These are phyloP conservation scores for Hirudo medicinalis DNA, from an alignment of 1,140 invertebrate genomes.

Conservation along the genomic window DNA sequence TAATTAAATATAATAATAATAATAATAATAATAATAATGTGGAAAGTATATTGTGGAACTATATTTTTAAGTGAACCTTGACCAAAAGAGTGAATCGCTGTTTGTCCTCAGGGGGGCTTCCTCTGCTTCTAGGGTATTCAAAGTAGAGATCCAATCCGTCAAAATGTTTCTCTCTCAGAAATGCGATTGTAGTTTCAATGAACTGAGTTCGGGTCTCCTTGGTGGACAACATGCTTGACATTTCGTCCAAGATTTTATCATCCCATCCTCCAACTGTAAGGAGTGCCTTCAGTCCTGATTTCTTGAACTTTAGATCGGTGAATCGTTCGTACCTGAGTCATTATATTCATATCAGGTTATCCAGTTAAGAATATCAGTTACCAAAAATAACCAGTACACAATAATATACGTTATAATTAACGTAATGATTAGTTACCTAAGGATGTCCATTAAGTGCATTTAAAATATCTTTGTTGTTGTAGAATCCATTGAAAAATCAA, in stretches of 20 bases:
- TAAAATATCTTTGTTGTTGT: too few species aligned
- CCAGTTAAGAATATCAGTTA: too few species aligned
- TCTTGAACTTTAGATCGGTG: constrained; percentile 77
- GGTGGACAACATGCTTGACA: constrained; percentile 30
- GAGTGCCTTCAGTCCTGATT: constrained; percentile 78
- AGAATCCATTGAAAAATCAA: too few species aligned
- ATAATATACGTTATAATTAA: too few species aligned
- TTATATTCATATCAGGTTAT: too few species aligned
- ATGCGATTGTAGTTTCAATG: constrained; percentile 53
- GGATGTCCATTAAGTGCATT: too few species aligned
- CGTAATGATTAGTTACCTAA: too few species aligned
- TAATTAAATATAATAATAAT: too few species aligned
- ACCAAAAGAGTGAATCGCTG: constrained; percentile 67
- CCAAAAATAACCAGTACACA: too few species aligned
- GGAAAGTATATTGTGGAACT: too few species aligned
- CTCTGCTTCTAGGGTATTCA: constrained; percentile 83
- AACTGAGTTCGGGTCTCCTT: constrained; percentile 28
- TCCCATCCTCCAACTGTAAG: constrained; percentile 92
- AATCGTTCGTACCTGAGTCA: constrained; percentile 89
- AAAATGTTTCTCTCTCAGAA: constrained; percentile 77
- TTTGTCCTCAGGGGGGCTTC: constrained; percentile 76
- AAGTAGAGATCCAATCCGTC: constrained; percentile 91
- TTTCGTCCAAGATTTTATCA: constrained; percentile 77
- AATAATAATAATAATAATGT: too few species aligned
- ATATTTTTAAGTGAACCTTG: too few species aligned